These are phyloP conservation scores for Tetheella fluctuosa DNA, from an alignment of 2,888 invertebrate species.

Conservation along the genomic window DNA sequence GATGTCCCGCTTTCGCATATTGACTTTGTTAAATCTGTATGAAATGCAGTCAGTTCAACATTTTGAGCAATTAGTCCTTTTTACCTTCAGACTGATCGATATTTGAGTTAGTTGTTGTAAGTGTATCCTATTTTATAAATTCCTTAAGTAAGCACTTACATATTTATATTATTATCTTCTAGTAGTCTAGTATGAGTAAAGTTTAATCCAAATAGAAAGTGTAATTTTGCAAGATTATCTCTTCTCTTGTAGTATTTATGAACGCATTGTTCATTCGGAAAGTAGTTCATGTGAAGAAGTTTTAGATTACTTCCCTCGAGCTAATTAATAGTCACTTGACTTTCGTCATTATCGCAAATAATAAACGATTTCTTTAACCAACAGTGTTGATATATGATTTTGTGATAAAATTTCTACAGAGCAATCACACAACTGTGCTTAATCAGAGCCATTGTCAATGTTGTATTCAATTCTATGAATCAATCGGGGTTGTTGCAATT, in stretches of 20 bases:
- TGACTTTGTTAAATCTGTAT: slow-evolving; percentile 24
- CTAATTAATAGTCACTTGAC: not conserved
- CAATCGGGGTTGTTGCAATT: slow-evolving; percentile 2
- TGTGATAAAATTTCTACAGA: not conserved
- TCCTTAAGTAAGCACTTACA: not conserved
- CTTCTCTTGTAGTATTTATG: not conserved
- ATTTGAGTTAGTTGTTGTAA: not conserved
- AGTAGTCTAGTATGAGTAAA: not conserved
- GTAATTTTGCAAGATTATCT: not conserved
- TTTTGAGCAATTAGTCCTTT: not conserved
- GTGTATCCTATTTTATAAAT: not conserved
- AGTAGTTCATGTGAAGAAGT: not conserved
- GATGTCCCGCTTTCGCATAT: slow-evolving; percentile 35
- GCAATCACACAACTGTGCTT: not conserved
- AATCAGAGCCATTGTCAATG: not conserved
- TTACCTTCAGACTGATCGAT: not conserved
- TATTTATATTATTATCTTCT: too few relatives aligned
- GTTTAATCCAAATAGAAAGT: not conserved
- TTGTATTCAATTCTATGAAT: not conserved
- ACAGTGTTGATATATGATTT: not conserved
- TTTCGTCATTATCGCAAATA: not conserved
- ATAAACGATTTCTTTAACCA: slow-evolving; percentile 2
- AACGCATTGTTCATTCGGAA: not conserved
- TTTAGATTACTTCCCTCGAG: slow-evolving; percentile 1
- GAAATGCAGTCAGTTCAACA: slow-evolving; percentile 10